Evolutionary conservation across 2,797 vertebrate species (phyloP).

Genomic region (Aplochiton taeniatus): DNA sequence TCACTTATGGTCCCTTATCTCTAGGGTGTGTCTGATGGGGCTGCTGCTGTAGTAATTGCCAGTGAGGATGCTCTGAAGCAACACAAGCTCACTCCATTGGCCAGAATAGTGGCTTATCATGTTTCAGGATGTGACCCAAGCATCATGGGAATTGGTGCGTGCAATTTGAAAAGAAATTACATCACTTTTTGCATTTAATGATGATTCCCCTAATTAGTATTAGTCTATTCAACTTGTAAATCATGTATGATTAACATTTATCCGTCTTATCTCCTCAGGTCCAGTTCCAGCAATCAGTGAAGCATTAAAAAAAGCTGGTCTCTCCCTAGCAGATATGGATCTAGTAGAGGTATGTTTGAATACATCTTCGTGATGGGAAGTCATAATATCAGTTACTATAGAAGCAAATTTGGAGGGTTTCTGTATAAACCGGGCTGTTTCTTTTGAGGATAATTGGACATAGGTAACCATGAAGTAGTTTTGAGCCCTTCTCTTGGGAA

Average conservation of each 20-base stretch:
- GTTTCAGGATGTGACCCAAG: slow-evolving; percentile 90
- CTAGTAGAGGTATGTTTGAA: slow-evolving; percentile 85
- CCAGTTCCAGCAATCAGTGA: slow-evolving; percentile 91
- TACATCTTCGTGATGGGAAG: neutral
- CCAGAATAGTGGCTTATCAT: slow-evolving; percentile 90
- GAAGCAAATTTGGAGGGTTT: too few species aligned
- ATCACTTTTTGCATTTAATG: too few species aligned
- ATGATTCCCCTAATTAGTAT: too few species aligned
- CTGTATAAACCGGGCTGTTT: too few species aligned
- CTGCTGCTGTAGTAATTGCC: slow-evolving; percentile 86
- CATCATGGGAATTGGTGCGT: slow-evolving; percentile 98
- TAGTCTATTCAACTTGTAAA: too few species aligned
- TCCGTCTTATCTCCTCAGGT: slow-evolving; percentile 66
- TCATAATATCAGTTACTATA: too few species aligned
- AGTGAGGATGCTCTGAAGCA: slow-evolving; percentile 92
- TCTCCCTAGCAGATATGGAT: slow-evolving; percentile 92
- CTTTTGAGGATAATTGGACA: too few species aligned
- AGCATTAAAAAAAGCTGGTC: slow-evolving; percentile 90
- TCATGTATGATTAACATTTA: too few species aligned
- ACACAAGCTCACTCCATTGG: slow-evolving; percentile 89
- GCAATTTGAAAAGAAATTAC: neutral
- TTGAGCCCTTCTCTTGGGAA: too few species aligned
- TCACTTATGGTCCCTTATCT: slow-evolving; percentile 1
- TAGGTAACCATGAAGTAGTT: too few species aligned
- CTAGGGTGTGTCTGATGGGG: slow-evolving; percentile 91